A percentile compares a stretch with the other conserved stretches of the same genome.
Evolutionary conservation across 2,797 vertebrate genomes (phyloP).

Genomic region (Octomys mimax): DNA sequence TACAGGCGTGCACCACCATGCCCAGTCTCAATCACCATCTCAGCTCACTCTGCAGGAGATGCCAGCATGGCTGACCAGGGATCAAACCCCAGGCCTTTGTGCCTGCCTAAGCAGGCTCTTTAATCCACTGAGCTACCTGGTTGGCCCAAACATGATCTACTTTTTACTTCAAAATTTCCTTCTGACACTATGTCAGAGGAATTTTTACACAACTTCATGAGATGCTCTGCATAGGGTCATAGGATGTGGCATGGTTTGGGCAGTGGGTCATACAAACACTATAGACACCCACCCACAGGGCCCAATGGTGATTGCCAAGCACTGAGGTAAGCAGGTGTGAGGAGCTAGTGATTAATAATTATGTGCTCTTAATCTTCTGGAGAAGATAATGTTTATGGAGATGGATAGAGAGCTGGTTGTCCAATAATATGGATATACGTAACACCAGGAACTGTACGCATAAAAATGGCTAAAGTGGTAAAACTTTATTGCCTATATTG

Average conservation of each 20-base stretch:
- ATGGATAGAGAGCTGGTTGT: not conserved
- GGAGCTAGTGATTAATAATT: not conserved
- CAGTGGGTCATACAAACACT: not conserved
- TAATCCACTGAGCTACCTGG: too few species aligned
- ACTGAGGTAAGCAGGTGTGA: not conserved
- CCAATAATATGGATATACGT: not conserved
- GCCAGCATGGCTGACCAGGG: too few species aligned
- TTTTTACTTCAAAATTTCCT: slow-evolving; percentile 1
- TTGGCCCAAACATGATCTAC: not conserved
- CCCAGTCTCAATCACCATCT: too few species aligned
- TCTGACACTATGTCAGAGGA: slow-evolving; percentile 36
- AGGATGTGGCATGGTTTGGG: not conserved
- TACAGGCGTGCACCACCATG: too few species aligned
- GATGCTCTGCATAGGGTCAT: not conserved
- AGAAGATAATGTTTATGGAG: slow-evolving; percentile 23
- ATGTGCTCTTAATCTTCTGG: not conserved
- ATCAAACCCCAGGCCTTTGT: too few species aligned
- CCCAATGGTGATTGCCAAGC: not conserved
- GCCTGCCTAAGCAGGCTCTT: too few species aligned
- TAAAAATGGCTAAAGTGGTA: not conserved
- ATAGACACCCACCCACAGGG: not conserved
- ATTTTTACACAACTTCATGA: not conserved
- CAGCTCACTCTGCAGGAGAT: too few species aligned
- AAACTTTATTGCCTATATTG: slow-evolving; percentile 7
- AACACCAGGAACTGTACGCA: not conserved